Percentiles rank a stretch among this genome's conserved stretches.
Evolutionary conservation across 2,113 vertebrate genomes (phyloP).

Genomic region (Casuarius casuarius): DNA sequence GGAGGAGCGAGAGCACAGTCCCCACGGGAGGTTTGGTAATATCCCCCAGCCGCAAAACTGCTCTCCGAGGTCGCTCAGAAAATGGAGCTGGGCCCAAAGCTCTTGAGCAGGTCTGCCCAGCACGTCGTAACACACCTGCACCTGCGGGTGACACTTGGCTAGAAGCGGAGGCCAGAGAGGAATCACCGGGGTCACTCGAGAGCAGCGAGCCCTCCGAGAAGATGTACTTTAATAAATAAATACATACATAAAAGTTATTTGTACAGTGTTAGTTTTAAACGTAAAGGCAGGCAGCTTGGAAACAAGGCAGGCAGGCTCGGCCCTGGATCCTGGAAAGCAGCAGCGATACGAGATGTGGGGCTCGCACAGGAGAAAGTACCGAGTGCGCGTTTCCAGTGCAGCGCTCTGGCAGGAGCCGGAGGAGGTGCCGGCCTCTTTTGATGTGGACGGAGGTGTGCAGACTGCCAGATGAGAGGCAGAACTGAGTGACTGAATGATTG

Average conservation of each 20-base stretch:
- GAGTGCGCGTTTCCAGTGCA: background rate
- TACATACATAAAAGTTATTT: background rate
- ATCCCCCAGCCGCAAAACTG: background rate
- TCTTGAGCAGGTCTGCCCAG: background rate
- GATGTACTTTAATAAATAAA: background rate
- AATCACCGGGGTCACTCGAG: background rate
- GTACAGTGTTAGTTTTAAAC: background rate
- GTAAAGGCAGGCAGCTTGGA: background rate
- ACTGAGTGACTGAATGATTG: background rate
- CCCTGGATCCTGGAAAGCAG: background rate
- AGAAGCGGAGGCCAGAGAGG: background rate
- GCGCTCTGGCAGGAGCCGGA: rapidly evolving
- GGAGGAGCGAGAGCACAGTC: background rate
- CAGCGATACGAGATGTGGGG: rapidly evolving
- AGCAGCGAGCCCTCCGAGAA: too few species aligned
- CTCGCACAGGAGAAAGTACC: rapidly evolving
- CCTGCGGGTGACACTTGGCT: background rate
- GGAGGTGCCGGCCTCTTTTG: background rate
- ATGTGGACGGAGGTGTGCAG: background rate
- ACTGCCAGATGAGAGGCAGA: background rate
- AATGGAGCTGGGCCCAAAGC: background rate
- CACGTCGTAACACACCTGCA: background rate
- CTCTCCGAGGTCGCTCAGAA: rapidly evolving
- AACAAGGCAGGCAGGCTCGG: background rate
- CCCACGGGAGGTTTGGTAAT: background rate